Evolutionary conservation across 2,888 invertebrate species (phyloP).

Genomic region (Tenthredo livida): DNA sequence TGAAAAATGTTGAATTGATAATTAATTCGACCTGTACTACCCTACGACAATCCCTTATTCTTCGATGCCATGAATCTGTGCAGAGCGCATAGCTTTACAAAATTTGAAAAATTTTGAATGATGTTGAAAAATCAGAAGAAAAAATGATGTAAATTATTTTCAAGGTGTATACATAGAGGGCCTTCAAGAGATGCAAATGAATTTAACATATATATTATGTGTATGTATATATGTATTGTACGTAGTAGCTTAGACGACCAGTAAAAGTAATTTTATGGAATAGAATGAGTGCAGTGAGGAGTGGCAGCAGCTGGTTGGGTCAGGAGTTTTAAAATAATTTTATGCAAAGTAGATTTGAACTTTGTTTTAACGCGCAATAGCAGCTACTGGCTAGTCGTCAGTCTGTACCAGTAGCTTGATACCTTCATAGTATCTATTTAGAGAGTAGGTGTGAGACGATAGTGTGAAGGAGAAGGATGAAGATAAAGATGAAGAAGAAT

Average conservation of each 20-base stretch:
- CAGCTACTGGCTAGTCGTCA: conserved; percentile 1
- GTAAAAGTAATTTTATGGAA: conserved; percentile 3
- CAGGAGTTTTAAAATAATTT: conserved; percentile 46
- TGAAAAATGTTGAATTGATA: too few relatives aligned
- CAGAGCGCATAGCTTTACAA: too few relatives aligned
- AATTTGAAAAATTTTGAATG: too few relatives aligned
- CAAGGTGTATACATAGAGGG: neutral
- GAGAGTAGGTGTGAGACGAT: neutral
- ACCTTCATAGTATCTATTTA: neutral
- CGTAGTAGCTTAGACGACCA: neutral
- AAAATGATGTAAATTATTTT: neutral
- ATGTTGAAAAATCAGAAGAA: too few relatives aligned
- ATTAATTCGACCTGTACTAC: too few relatives aligned
- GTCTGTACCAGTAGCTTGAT: neutral
- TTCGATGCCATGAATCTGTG: too few relatives aligned
- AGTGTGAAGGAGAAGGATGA: neutral
- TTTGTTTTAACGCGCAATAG: conserved; percentile 45
- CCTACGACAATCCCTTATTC: too few relatives aligned
- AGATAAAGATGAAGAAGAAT: neutral
- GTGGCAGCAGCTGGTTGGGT: neutral
- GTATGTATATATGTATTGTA: too few relatives aligned
- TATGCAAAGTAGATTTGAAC: conserved; percentile 48
- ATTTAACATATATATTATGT: neutral
- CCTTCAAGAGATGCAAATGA: too few relatives aligned
- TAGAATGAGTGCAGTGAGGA: neutral